Evolutionary conservation across 1,140 invertebrate species (phyloP).

Genomic region (Hestina assimilis): DNA sequence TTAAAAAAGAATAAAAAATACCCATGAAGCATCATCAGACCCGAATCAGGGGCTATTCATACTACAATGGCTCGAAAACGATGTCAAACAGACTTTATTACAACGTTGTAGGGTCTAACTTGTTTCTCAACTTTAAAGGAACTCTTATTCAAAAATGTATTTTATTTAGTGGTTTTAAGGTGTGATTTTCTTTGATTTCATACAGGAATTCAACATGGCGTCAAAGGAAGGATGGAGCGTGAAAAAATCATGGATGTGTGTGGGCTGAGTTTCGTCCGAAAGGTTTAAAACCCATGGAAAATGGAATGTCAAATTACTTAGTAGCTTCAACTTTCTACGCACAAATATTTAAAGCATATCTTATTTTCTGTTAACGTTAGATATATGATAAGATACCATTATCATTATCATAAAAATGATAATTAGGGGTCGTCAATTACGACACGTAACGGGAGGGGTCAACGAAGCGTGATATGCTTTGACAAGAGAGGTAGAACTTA

Average conservation of each 20-base stretch:
- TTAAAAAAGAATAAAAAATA: conserved; percentile 47
- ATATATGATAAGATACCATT: no score
- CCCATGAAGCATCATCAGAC: conserved; percentile 47
- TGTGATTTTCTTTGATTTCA: conserved; percentile 39
- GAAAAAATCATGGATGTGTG: conserved; percentile 52
- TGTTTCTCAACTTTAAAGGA: conserved; percentile 18
- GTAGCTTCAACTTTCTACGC: no score
- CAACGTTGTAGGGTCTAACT: conserved; percentile 39
- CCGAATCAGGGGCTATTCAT: conserved; percentile 58
- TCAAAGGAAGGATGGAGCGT: conserved; percentile 31
- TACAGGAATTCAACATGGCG: conserved; percentile 55
- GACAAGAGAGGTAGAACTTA: no score
- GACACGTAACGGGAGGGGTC: no score
- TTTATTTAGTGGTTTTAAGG: conserved; percentile 32
- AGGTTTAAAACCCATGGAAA: conserved; percentile 27
- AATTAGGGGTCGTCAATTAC: no score
- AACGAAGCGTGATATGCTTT: no score
- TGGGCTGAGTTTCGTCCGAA: conserved; percentile 35
- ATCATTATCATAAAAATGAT: no score
- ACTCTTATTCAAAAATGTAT: conserved; percentile 28
- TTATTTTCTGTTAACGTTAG: no score
- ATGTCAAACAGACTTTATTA: conserved; percentile 44
- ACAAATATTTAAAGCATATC: no score
- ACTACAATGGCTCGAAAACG: conserved; percentile 47
- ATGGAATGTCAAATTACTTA: conserved; percentile 2